phyloP scores from a whole-genome alignment of 1,140 invertebrate genomes.

The Drosophila biarmipes region DNA sequence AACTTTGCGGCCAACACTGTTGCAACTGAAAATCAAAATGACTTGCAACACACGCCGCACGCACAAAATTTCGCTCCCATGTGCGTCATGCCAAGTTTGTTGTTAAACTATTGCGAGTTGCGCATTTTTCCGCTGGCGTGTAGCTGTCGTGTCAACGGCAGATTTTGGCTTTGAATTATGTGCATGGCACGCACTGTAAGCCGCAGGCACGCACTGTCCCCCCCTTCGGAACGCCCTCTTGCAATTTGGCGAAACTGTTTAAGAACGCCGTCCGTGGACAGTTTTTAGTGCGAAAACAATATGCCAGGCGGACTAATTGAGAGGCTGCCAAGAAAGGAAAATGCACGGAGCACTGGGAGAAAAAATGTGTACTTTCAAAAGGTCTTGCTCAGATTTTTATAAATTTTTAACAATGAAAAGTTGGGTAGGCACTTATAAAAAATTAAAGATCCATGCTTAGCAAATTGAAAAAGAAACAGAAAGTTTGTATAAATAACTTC shows the following conservation, averaged over 20 bases:
- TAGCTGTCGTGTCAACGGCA: constrained; percentile 56
- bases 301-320: constrained; percentile 15
- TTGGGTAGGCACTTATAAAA: too few relatives aligned
- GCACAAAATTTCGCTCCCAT: constrained; percentile 9
- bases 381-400: too few relatives aligned
- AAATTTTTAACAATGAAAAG: too few relatives aligned
- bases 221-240: neutral
- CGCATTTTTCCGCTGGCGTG: constrained; percentile 51
- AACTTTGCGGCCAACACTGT: constrained; percentile 70
- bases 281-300: constrained; percentile 28
- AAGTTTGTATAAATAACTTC: too few relatives aligned
- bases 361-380: neutral
- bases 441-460: too few relatives aligned
- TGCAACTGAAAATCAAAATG: constrained; percentile 70
- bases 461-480: too few relatives aligned
- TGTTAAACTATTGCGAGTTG: constrained; percentile 65
- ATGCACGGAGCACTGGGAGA: neutral
- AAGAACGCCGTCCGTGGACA: neutral
- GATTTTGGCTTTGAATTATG: constrained; percentile 71
- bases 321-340: constrained; percentile 12
- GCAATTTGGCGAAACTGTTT: constrained; percentile 32
- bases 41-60: constrained; percentile 48
- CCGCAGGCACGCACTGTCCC: constrained; percentile 59
- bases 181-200: constrained; percentile 61
- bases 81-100: constrained; percentile 55